Conservation (phyloP, 2,888 invertebrate species). For the Tipula vernalis region DNA sequence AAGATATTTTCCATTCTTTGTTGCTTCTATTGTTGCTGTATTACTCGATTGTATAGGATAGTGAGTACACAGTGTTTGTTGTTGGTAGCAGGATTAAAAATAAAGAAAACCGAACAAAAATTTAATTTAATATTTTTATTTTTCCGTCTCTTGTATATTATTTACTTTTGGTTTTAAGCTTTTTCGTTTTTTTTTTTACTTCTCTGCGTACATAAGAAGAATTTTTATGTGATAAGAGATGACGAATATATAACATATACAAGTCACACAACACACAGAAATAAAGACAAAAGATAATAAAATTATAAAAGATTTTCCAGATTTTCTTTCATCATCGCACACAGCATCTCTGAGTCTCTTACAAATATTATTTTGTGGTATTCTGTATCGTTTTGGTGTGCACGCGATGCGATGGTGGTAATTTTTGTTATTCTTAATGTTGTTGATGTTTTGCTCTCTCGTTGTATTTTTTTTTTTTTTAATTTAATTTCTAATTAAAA, state of each 20-base stretch:
- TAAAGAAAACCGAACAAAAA: neutral
- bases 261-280: neutral
- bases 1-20: neutral
- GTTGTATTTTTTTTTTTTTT: neutral
- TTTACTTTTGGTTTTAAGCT: neutral
- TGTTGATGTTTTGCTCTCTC: neutral
- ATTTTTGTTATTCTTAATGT: neutral
- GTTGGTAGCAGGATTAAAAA: neutral
- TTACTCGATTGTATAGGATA: neutral
- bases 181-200: neutral
- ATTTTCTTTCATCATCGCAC: neutral
- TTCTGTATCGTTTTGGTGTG: neutral
- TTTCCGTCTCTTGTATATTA: neutral
- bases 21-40: neutral
- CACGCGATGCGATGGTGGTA: neutral
- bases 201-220: neutral
- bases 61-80: neutral
- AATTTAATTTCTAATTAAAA: neutral
- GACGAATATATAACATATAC: neutral
- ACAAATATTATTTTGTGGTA: neutral
- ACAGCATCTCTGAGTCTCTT: neutral
- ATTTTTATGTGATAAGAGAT: neutral
- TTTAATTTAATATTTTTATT: neutral
- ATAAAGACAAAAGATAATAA: neutral
- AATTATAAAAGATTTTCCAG: neutral